A percentile compares a stretch with the other conserved stretches of the same genome.
Evolutionary conservation across 2,113 vertebrate species (phyloP).

Genomic region (Pelusios castaneus): DNA sequence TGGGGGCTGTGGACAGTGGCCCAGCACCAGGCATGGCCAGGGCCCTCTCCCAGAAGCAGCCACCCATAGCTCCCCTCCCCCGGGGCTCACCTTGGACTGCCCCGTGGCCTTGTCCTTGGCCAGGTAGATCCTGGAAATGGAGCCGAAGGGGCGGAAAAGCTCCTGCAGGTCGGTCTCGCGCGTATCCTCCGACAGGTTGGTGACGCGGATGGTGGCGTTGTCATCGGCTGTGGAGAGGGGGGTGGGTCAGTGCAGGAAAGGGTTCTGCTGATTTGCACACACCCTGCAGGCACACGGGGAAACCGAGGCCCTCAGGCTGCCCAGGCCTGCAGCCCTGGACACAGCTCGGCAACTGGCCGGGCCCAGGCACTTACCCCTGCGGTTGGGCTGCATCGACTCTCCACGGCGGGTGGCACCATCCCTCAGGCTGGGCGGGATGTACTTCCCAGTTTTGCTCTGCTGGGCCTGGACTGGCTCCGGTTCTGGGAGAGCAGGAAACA

Average conservation of each 20-base stretch:
- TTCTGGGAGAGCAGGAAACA: constrained; percentile 62
- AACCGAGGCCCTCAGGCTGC: background rate
- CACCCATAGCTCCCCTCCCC: fast-evolving
- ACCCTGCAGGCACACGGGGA: background rate
- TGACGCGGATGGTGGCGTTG: constrained; percentile 97
- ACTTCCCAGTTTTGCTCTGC: constrained; percentile 94
- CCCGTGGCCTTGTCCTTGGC: constrained; percentile 98
- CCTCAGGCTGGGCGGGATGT: constrained; percentile 90
- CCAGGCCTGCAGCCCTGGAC: no score
- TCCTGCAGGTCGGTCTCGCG: constrained; percentile 97
- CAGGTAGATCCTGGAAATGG: constrained; percentile 96
- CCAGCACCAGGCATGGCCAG: fast-evolving
- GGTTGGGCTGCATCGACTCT: constrained; percentile 96
- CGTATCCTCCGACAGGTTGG: constrained; percentile 97
- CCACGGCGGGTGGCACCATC: constrained; percentile 89
- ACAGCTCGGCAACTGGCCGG: fast-evolving
- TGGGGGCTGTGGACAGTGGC: fast-evolving
- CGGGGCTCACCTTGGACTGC: constrained; percentile 90
- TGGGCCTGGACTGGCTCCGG: constrained; percentile 88
- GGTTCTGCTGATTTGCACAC: fast-evolving
- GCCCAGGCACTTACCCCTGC: constrained; percentile 79
- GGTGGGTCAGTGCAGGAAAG: background rate
- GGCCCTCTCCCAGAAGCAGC: fast-evolving
- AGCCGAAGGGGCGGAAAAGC: constrained; percentile 96
- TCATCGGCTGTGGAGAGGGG: constrained; percentile 83